Percentiles rank a stretch among this genome's conserved stretches.
phyloP scores from a whole-genome alignment of 2,888 invertebrate species.

The Epiperipatus broadwayi region DNA sequence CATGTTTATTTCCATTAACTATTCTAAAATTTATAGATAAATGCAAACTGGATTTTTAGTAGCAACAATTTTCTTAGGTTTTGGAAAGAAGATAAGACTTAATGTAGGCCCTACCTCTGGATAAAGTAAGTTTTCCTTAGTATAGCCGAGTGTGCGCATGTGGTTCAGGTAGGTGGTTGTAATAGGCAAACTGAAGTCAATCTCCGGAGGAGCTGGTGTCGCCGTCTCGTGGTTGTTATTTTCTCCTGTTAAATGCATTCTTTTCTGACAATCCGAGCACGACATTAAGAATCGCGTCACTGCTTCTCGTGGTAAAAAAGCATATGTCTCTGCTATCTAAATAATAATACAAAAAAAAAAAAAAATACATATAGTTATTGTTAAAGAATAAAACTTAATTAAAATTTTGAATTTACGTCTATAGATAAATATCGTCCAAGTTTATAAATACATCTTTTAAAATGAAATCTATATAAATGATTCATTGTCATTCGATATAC shows the following conservation, averaged over 20 bases:
- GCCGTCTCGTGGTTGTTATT: not conserved
- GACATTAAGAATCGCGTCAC: slow-evolving; percentile 86
- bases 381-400: no score
- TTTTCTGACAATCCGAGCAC: slow-evolving; percentile 72
- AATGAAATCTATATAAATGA: no score
- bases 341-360: slow-evolving; percentile 11
- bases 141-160: slow-evolving; percentile 46
- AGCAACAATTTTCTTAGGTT: no score
- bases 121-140: not conserved
- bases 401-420: no score
- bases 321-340: slow-evolving; percentile 89
- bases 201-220: slow-evolving; percentile 29
- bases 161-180: slow-evolving; percentile 72
- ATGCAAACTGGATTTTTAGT: no score
- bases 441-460: no score
- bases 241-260: slow-evolving; percentile 28
- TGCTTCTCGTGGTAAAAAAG: slow-evolving; percentile 83
- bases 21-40: no score
- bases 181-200: slow-evolving; percentile 67
- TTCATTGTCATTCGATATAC: no score
- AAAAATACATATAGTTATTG: no score
- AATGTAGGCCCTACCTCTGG: not conserved
- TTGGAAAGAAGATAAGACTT: not conserved
- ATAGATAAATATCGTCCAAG: no score
- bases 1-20: no score